Evolutionary conservation across 2,888 invertebrate genomes (phyloP), one percentile per base, ranked within the genome.

Genomic region (Busseola fusca): DNA sequence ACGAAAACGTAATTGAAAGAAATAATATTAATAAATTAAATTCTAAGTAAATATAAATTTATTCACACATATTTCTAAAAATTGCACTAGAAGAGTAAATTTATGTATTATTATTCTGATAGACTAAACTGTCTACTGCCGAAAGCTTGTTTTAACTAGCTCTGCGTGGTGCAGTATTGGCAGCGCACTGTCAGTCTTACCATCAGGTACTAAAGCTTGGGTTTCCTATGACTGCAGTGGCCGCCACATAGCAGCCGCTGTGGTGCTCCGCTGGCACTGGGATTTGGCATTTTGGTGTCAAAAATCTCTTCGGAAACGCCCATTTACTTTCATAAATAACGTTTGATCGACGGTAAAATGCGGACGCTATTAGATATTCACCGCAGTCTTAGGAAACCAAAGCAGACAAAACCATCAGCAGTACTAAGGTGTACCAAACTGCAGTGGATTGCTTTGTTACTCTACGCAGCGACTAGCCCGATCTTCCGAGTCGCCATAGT

Each of bases 11-110:
- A 89, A 87, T 87, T 86, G 86, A 88, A 88, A 90, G 88, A 89
- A n/a, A 87, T 85, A 84, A 76, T 77, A 84, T 80, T 72, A 76
- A 73, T 69, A 71, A 77, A 74, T 56, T 74, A 89, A 87, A 88
- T 87, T 88, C 83, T 90, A 91, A 91, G 86, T 80, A 90, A 84
- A 88, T 87, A 87, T 88, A 84, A 87, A 87, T 87, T 83, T 89
- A 92, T 90, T 90, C 92, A 91, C 93, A 92, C 91, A 88, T 91
- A 91, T 91, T 91, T 93, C 92, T 91, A 92, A 92, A 89, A 91
- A 89, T 87, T 92, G 94, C 94, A 94, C 94, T 93, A 91, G 76
- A 69, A 90, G 87, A 88, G 77, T 89, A 89, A 86, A 84, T 72
- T n/a, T 78, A 87, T 78, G 56, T 74, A 78, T 72, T 75, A 84